A percentile compares a stretch with the other conserved stretches of the same genome.
Evolutionary conservation across 2,888 invertebrate species (phyloP).

Genomic region (Andrena hattorfiana): DNA sequence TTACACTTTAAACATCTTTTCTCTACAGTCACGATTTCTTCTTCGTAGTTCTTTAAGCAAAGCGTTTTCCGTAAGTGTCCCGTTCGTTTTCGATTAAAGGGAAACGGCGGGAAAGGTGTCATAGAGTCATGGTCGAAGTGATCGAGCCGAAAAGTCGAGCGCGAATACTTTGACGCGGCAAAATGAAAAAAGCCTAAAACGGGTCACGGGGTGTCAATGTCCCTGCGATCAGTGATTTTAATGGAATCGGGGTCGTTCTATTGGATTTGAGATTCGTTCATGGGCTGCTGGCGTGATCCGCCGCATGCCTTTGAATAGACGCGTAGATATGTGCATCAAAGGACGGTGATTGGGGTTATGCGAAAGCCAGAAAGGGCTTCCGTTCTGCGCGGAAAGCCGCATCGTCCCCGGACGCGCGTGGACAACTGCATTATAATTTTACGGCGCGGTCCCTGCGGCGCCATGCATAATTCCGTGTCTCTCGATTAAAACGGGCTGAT

Average conservation of each 20-base stretch:
- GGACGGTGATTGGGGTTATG: slow-evolving; percentile 35
- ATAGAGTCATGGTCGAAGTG: neutral
- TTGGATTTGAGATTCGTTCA: slow-evolving; percentile 53
- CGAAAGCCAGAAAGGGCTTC: slow-evolving; percentile 26
- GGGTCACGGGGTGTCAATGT: slow-evolving; percentile 54
- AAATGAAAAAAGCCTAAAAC: slow-evolving; percentile 17
- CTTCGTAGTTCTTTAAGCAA: too few species aligned
- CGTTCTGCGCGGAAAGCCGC: slow-evolving; percentile 7
- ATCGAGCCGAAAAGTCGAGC: neutral
- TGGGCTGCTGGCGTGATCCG: slow-evolving; percentile 31
- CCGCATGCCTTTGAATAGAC: slow-evolving; percentile 41
- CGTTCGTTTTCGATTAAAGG: neutral
- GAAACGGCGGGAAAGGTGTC: neutral
- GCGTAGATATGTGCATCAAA: slow-evolving; percentile 42
- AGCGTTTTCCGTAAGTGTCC: neutral
- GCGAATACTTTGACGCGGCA: slow-evolving; percentile 32
- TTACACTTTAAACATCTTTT: too few species aligned
- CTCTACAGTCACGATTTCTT: too few species aligned
- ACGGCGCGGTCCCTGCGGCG: slow-evolving; percentile 2
- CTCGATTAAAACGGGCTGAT: neutral
- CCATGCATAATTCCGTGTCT: neutral
- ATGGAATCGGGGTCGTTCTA: slow-evolving; percentile 61
- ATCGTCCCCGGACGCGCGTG: neutral
- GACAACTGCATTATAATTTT: slow-evolving; percentile 22
- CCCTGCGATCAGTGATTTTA: slow-evolving; percentile 55